Base-by-base conservation (phyloP, 2,888 invertebrate genomes). In the Tethea ocularis region DNA sequence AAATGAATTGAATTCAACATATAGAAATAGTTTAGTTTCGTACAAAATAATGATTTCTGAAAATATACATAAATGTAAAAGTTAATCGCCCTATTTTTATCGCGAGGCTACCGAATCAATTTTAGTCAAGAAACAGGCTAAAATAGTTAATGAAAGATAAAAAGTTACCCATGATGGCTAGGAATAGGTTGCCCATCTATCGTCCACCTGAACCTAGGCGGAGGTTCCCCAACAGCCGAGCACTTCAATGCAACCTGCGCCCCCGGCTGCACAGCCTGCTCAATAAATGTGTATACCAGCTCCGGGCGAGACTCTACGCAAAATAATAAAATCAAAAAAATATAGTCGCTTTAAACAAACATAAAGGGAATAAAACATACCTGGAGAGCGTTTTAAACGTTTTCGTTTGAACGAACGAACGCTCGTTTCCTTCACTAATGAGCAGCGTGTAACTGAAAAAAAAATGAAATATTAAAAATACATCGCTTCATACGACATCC, bases 141-240 rank as follows among this genome's bases (percentile, higher is more conserved):
- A 29, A 10, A 29, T n/a, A 5, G 38, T 17, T n/a, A 41, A 15
- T 20, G 1, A 46, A 46, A 46, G 0, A 10, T 20, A 10, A 46
- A 46, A 20, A 65, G 78, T 78, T 71, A 92, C 92, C 91, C 91
- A 61, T 90, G 91, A 74, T 93, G 92, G 13, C 87, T 76, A n/a
- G 92, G 92, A 69, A 93, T 87, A 7, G 87, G 77, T 67, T 88
- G 91, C 1, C 88, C 88, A 57, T 93, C 93, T 55, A 93, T 72
- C 4, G 82, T 80, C 93, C 93, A 93, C 55, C 89, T 76, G 67
- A 93, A 92, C 33, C 92, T 74, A 6, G 98, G 98, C 10, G 96
- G 96, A 3, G 98, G 98, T 70, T 97, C 97, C 36, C 98, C 98
- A 51, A 97, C 96, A 7, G 97, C 97, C 0, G 96, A 96, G 85